phyloP scores from a whole-genome alignment of 2,888 invertebrate species.

The Volucella zonaria region DNA sequence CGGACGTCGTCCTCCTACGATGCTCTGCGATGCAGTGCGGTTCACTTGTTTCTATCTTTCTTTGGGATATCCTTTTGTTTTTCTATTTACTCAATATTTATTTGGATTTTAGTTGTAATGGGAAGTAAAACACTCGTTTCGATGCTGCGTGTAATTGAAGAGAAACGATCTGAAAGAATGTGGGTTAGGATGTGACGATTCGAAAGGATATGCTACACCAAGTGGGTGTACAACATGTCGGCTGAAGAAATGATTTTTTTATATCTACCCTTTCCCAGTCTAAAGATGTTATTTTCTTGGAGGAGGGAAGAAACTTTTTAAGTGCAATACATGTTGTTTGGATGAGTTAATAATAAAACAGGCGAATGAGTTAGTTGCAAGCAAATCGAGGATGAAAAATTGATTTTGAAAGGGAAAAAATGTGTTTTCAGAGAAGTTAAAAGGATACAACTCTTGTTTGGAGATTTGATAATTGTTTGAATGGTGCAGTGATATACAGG shows the following conservation, averaged over 20 bases:
- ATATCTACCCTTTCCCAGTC: background rate
- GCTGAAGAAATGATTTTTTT: conserved; percentile 15
- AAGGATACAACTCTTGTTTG: background rate
- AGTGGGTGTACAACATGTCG: no score
- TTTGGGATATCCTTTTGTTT: conserved; percentile 35
- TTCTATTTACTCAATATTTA: conserved; percentile 70
- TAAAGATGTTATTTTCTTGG: background rate
- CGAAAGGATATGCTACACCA: background rate
- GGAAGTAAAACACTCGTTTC: conserved; percentile 73
- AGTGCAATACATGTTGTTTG: conserved; percentile 49
- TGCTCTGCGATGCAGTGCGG: conserved; percentile 45
- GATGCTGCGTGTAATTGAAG: conserved; percentile 73
- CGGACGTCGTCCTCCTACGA: conserved; percentile 3
- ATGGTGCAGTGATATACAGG: no score
- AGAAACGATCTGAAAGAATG: conserved; percentile 72
- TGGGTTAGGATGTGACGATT: conserved; percentile 39
- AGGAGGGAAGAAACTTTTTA: conserved; percentile 49
- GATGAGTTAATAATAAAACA: conserved; percentile 38
- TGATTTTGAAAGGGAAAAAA: background rate
- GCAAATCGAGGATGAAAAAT: conserved; percentile 36
- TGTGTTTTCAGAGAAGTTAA: background rate
- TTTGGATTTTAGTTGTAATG: conserved; percentile 72
- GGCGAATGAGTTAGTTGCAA: conserved; percentile 4
- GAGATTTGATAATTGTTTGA: background rate
- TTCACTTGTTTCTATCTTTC: conserved; percentile 55